Evolutionary conservation across 2,888 invertebrate species (phyloP).

Genomic region (Graphium colonna): DNA sequence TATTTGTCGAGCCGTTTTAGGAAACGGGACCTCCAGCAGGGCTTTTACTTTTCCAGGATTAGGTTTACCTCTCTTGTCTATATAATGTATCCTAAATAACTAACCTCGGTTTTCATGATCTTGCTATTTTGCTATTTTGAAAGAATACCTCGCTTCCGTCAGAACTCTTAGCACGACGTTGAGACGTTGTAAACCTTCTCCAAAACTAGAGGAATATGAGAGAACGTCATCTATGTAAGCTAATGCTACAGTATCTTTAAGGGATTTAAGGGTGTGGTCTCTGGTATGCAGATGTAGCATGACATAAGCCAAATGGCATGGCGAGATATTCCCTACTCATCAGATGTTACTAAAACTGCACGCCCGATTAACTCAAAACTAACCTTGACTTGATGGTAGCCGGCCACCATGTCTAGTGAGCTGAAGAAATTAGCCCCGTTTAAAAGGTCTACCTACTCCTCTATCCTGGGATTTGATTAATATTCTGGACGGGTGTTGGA

Average conservation of each 20-base stretch:
- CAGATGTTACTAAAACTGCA: constrained; percentile 29
- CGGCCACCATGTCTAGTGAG: constrained; percentile 27
- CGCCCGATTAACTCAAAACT: too few relatives aligned
- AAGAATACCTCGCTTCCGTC: constrained; percentile 24
- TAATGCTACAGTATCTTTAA: constrained; percentile 16
- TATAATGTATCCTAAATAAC: constrained; percentile 26
- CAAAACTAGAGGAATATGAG: constrained; percentile 15
- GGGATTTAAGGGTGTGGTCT: constrained; percentile 14
- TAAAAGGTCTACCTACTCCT: constrained; percentile 29
- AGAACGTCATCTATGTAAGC: constrained; percentile 31
- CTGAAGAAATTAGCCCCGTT: constrained; percentile 18
- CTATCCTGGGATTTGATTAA: constrained; percentile 26
- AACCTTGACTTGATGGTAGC: constrained; percentile 30
- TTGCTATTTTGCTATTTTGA: constrained; percentile 28
- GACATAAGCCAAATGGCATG: constrained; percentile 32
- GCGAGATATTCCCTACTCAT: constrained; percentile 30
- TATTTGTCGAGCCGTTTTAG: too few relatives aligned
- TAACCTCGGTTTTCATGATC: constrained; percentile 26
- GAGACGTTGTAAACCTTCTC: constrained; percentile 21
- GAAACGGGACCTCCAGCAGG: constrained; percentile 24
- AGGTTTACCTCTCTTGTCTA: constrained; percentile 23
- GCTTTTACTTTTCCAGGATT: constrained; percentile 27
- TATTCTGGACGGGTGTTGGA: constrained; percentile 31
- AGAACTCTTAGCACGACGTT: constrained; percentile 20
- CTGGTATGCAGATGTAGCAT: constrained; percentile 28